Percentiles rank a stretch among this genome's conserved stretches.
These are phyloP conservation scores for Sapajus apella DNA, from an alignment of 2,113 vertebrate genomes.

Conservation along the genomic window DNA sequence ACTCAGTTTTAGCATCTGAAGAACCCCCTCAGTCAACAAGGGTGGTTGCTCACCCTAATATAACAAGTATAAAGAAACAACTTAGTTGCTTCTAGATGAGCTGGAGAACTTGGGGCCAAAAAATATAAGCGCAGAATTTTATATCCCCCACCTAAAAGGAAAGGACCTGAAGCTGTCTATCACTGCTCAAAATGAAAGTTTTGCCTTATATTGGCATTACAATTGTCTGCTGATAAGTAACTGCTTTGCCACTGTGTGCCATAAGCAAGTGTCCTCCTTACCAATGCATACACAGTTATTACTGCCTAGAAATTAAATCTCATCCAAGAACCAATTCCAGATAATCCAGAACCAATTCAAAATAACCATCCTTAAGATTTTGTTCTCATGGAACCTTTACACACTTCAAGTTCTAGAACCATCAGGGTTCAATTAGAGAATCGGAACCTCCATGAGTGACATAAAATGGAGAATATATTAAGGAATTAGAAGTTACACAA, in stretches of 20 bases:
- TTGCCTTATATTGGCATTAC: not conserved
- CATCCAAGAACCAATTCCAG: not conserved
- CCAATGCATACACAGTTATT: not conserved
- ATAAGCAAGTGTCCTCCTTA: not conserved
- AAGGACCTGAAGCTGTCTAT: not conserved
- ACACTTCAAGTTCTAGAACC: not conserved
- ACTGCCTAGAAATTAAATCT: not conserved
- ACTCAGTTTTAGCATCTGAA: not conserved
- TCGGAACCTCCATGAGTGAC: not conserved
- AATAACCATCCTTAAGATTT: not conserved
- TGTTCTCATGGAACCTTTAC: not conserved
- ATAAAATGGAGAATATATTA: not conserved
- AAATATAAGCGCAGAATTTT: not conserved
- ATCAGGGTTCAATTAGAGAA: not conserved
- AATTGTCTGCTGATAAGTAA: not conserved
- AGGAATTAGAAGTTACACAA: not conserved
- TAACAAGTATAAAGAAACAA: not conserved
- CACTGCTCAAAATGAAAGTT: not conserved
- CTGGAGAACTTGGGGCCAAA: not conserved
- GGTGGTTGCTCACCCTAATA: not conserved
- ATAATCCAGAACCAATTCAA: not conserved
- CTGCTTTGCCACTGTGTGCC: not conserved
- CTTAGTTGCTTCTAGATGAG: not conserved
- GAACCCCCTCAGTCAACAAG: not conserved
- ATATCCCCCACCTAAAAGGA: not conserved